Conservation (phyloP, 2,113 vertebrate genomes). For the Piaya cayana region DNA sequence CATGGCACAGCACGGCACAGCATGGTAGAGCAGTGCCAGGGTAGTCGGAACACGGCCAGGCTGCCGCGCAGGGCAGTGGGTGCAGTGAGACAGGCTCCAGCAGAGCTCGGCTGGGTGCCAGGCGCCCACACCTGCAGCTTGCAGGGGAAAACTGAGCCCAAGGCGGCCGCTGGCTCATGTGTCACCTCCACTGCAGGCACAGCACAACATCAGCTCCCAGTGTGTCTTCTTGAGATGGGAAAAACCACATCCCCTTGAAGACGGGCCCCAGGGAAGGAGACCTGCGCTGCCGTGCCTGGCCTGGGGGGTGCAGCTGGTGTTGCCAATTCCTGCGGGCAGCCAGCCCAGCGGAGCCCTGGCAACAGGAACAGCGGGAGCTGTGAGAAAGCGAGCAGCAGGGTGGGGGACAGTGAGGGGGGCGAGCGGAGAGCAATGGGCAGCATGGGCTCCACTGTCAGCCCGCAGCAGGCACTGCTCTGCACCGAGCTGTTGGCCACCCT, state of each 20-base stretch:
- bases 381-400: constrained; percentile 15
- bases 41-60: fast-evolving
- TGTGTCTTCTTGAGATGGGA: neutral
- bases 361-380: constrained; percentile 58
- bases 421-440: neutral
- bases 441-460: neutral
- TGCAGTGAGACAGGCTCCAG: neutral
- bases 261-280: neutral
- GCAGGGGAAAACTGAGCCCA: neutral
- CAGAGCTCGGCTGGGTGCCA: neutral
- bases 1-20: neutral
- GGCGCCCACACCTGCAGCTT: neutral
- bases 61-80: neutral
- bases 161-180: fast-evolving
- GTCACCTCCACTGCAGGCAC: neutral
- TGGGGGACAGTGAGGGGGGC: neutral
- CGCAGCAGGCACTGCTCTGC: neutral
- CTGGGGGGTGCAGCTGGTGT: neutral
- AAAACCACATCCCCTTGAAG: fast-evolving
- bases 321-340: constrained; percentile 28
- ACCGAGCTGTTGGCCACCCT: neutral
- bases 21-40: neutral
- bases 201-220: fast-evolving
- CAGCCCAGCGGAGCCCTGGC: constrained; percentile 29
- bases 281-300: neutral